A percentile compares a stretch with the other conserved stretches of the same genome.
Conservation (phyloP, 2,113 vertebrate genomes). For the Tragelaphus strepsiceros region DNA sequence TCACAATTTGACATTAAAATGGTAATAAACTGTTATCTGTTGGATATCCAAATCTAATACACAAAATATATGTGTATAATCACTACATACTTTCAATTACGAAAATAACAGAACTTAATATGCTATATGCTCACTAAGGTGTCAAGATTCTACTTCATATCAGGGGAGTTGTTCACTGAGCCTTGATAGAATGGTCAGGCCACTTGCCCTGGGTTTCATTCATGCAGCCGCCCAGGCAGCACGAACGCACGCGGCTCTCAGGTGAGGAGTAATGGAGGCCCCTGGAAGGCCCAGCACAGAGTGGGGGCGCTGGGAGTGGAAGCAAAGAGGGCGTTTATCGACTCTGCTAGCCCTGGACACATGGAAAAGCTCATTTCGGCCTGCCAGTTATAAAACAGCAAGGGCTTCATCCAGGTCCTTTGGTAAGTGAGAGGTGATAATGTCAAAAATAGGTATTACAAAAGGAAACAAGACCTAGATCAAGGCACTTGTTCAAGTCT, state of each 20-base stretch:
- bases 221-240: background rate
- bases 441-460: background rate
- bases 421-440: background rate
- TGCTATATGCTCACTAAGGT: background rate
- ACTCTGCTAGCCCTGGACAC: background rate
- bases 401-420: background rate
- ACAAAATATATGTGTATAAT: background rate
- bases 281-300: background rate
- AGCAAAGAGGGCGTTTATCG: background rate
- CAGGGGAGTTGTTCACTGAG: background rate
- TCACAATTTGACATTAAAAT: background rate
- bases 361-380: background rate
- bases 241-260: background rate
- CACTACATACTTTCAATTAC: background rate
- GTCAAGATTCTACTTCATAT: background rate
- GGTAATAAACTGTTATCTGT: background rate
- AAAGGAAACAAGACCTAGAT: background rate
- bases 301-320: background rate
- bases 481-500: background rate
- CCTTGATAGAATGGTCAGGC: background rate
- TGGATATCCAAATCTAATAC: background rate
- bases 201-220: background rate
- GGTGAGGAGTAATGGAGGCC: background rate
- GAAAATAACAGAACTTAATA: background rate
- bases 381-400: background rate